Base-by-base conservation (phyloP, 2,888 invertebrate genomes). In the Labia minor region DNA sequence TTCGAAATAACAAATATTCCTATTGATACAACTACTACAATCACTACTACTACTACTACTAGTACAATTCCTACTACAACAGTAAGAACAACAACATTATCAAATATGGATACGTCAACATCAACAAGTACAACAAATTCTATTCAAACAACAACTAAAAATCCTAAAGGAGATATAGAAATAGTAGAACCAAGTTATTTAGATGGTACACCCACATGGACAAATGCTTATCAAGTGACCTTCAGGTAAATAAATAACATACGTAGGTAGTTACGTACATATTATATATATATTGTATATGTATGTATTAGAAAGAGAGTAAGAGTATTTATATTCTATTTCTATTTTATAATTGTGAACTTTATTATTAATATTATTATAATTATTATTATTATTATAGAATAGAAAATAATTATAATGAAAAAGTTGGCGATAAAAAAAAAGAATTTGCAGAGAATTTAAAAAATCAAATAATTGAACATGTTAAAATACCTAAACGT, bases 341-440 rank as follows among this genome's bases (percentile, higher is more conserved):
- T n/a, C n/a, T n/a, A n/a, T n/a, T n/a, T n/a, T n/a, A n/a, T n/a
- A n/a, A n/a, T n/a, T n/a, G n/a, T n/a, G n/a, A n/a, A n/a, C n/a
- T n/a, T 63, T 63, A 20, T 19, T 20, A 11, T 3, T 14, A 33
- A 64, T 16, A 21, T 16, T 18, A 1, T 64, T 33, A 11, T 16
- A 21, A 19, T 1, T 10, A 18, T 10, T 61, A 62, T 62, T 19
- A n/a, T 19, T 62, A 20, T 66, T 67, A 19, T 62, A 72, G 71
- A 49, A 71, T 72, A 18, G 49, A 71, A 3, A 71, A 69, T 19
- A 66, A 72, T 61, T 72, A 67, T 66, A 67, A 68, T 11, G 37
- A 19, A 62, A 68, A 68, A 19, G 72, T 72, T 26, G 71, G 71
- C n/a, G 62, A 70, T 2, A 62, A 68, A 14, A 66, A 68, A 20